These are phyloP conservation scores for Drosophila mulleri DNA, from an alignment of 2,888 invertebrate species.

Conservation along the genomic window DNA sequence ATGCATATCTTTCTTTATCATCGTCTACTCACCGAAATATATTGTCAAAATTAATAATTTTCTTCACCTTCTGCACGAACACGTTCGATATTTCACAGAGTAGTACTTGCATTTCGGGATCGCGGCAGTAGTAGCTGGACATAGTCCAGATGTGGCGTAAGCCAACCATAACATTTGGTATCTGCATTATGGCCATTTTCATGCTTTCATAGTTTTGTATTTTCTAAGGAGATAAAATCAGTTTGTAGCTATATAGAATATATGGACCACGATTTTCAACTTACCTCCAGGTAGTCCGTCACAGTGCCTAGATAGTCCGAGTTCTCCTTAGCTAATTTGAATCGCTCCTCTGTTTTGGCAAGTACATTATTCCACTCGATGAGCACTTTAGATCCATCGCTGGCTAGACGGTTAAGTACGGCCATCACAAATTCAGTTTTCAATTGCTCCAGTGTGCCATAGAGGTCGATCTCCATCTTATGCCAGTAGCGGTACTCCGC, in stretches of 20 bases:
- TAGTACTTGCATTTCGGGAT: slow-evolving; percentile 94
- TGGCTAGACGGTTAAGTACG: slow-evolving; percentile 69
- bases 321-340: slow-evolving; percentile 84
- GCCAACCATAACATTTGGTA: slow-evolving; percentile 93
- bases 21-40: slow-evolving; percentile 89
- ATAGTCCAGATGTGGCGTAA: slow-evolving; percentile 96
- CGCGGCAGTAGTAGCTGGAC: slow-evolving; percentile 93
- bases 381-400: slow-evolving; percentile 60
- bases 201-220: slow-evolving; percentile 90
- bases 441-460: slow-evolving; percentile 92
- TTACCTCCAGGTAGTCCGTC: slow-evolving; percentile 85
- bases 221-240: slow-evolving; percentile 85
- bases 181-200: slow-evolving; percentile 89
- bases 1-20: neutral
- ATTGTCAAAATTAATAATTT: slow-evolving; percentile 89
- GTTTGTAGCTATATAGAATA: too few species aligned
- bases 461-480: slow-evolving; percentile 91
- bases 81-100: slow-evolving; percentile 94
- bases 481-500: slow-evolving; percentile 95
- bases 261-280: slow-evolving; percentile 30
- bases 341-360: slow-evolving; percentile 66
- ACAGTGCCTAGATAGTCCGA: slow-evolving; percentile 84
- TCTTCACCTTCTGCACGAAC: slow-evolving; percentile 91
- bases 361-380: slow-evolving; percentile 74
- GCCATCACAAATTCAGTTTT: slow-evolving; percentile 87